Evolutionary conservation across 2,797 vertebrate genomes (phyloP).

Genomic region (Champsocephalus gunnari): DNA sequence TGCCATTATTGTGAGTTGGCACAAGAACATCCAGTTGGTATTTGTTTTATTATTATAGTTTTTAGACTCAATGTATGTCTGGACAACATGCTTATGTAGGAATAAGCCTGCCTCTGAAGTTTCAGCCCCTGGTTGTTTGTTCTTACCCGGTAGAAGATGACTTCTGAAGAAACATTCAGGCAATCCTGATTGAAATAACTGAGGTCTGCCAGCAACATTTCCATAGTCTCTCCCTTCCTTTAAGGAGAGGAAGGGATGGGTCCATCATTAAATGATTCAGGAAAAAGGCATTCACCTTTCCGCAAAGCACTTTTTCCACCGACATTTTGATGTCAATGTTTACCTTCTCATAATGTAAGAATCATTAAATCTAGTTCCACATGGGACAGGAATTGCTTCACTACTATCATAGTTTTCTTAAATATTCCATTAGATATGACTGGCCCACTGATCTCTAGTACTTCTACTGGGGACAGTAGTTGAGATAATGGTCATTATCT

Average conservation of each 20-base stretch:
- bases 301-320: slow-evolving; percentile 55
- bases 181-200: slow-evolving; percentile 66
- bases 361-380: slow-evolving; percentile 4
- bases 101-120: slow-evolving; percentile 65
- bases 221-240: slow-evolving; percentile 53
- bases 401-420: slow-evolving; percentile 29
- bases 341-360: slow-evolving; percentile 17
- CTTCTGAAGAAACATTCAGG: slow-evolving; percentile 58
- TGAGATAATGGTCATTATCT: slow-evolving; percentile 63
- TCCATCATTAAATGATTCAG: slow-evolving; percentile 70
- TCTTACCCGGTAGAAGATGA: slow-evolving; percentile 48
- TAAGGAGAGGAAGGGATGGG: slow-evolving; percentile 69
- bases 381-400: neutral
- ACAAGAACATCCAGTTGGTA: slow-evolving; percentile 25
- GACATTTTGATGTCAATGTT: slow-evolving; percentile 38
- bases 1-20: slow-evolving; percentile 27
- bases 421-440: slow-evolving; percentile 31
- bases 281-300: slow-evolving; percentile 67
- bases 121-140: slow-evolving; percentile 56
- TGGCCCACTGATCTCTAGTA: slow-evolving; percentile 20
- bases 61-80: slow-evolving; percentile 45
- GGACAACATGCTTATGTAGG: slow-evolving; percentile 52
- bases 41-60: slow-evolving; percentile 49
- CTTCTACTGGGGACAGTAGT: slow-evolving; percentile 49
- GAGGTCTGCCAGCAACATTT: slow-evolving; percentile 55